phyloP scores from a whole-genome alignment of 2,797 vertebrate species.

The Pteronotus mesoamericanus region DNA sequence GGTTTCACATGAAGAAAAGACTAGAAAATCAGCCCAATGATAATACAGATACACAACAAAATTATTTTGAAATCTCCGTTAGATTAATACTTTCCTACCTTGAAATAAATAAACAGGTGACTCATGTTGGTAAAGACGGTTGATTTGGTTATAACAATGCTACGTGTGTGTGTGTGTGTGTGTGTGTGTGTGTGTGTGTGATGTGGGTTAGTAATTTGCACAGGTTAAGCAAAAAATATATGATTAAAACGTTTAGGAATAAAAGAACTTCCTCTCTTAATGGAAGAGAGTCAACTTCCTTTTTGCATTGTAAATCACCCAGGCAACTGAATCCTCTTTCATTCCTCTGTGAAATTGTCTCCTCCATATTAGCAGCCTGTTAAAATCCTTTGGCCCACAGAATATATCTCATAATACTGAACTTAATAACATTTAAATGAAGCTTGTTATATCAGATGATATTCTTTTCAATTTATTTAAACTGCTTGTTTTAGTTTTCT shows the following conservation, averaged over 20 bases:
- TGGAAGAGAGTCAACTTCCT: background rate
- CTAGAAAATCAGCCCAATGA: background rate
- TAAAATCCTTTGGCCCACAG: background rate
- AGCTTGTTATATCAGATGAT: background rate
- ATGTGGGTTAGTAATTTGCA: background rate
- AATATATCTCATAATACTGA: background rate
- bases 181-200: background rate
- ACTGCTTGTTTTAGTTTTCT: background rate
- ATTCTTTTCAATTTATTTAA: background rate
- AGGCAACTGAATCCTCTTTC: background rate
- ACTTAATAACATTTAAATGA: background rate
- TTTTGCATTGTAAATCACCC: background rate
- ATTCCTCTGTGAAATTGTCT: background rate
- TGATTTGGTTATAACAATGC: background rate
- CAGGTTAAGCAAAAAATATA: background rate
- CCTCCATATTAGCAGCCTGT: background rate
- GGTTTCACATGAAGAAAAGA: background rate
- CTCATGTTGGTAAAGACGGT: background rate
- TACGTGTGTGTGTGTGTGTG: too few relatives aligned
- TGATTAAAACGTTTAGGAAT: background rate
- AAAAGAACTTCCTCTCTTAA: background rate
- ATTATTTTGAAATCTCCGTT: background rate
- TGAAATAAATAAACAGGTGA: background rate
- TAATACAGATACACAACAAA: background rate
- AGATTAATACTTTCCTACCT: background rate